A percentile compares a stretch with the other conserved stretches of the same genome.
These are phyloP conservation scores for Mactromeris polynyma DNA, from an alignment of 2,888 invertebrate species.

Conservation along the genomic window DNA sequence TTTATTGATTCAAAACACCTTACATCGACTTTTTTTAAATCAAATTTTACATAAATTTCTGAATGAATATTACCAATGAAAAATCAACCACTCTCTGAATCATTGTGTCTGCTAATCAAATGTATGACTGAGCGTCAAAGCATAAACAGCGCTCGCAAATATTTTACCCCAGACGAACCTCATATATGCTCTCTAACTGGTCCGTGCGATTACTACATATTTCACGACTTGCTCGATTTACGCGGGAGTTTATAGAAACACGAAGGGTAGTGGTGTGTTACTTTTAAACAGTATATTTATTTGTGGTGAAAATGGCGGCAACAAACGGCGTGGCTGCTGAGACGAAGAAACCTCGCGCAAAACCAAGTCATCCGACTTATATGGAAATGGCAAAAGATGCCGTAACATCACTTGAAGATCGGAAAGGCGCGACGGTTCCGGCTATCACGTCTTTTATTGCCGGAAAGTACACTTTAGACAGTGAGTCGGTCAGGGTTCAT, in stretches of 20 bases:
- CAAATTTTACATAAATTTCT: too few relatives aligned
- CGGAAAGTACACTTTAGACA: slow-evolving; percentile 74
- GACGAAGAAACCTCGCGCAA: slow-evolving; percentile 55
- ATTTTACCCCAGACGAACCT: slow-evolving; percentile 28
- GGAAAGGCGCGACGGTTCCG: slow-evolving; percentile 75
- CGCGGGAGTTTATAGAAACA: slow-evolving; percentile 38
- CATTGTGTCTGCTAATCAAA: too few relatives aligned
- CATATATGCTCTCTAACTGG: slow-evolving; percentile 36
- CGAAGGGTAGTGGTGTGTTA: background rate
- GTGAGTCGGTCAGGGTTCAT: slow-evolving; percentile 59
- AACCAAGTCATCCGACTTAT: slow-evolving; percentile 69
- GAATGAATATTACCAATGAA: too few relatives aligned
- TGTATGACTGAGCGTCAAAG: too few relatives aligned
- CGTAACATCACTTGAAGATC: slow-evolving; percentile 62
- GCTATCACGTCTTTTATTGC: slow-evolving; percentile 75
- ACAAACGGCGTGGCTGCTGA: slow-evolving; percentile 34
- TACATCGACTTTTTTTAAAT: too few relatives aligned
- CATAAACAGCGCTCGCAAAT: too few relatives aligned
- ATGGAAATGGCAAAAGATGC: slow-evolving; percentile 74
- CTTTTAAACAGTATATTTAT: background rate
- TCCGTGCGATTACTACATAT: slow-evolving; percentile 42
- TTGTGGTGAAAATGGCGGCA: slow-evolving; percentile 52
- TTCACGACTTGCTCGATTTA: background rate
- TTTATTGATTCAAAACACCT: too few relatives aligned
- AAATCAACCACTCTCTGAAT: too few relatives aligned